These are phyloP conservation scores for Lacanobia wlatinum DNA, from an alignment of 2,888 invertebrate genomes.

Conservation along the genomic window DNA sequence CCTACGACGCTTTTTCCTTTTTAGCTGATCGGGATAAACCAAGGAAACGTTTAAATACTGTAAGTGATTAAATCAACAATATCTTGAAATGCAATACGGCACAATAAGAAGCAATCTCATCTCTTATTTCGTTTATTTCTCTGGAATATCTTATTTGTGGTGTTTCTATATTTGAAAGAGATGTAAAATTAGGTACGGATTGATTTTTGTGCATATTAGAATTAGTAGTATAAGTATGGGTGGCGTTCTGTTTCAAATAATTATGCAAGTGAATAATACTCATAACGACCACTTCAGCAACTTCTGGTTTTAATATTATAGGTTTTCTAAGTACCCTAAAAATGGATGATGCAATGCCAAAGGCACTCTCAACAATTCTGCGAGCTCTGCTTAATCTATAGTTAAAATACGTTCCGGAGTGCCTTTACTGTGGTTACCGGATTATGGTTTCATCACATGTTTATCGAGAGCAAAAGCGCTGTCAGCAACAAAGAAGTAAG, in stretches of 20 bases:
- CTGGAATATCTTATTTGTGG: conserved; percentile 25
- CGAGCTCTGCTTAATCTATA: conserved; percentile 41
- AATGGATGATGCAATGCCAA: conserved; percentile 51
- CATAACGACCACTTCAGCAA: conserved; percentile 30
- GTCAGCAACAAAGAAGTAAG: conserved; percentile 43
- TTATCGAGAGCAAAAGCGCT: conserved; percentile 17
- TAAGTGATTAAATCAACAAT: conserved; percentile 27
- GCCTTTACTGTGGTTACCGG: conserved; percentile 31
- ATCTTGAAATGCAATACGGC: conserved; percentile 32
- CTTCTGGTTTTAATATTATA: conserved; percentile 33
- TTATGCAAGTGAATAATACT: conserved; percentile 29
- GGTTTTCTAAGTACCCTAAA: conserved; percentile 40
- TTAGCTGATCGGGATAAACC: conserved; percentile 40
- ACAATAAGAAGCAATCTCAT: conserved; percentile 32
- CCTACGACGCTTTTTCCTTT: conserved; percentile 31
- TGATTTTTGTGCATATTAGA: conserved; percentile 22
- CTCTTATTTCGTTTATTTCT: conserved; percentile 19
- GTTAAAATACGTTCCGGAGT: conserved; percentile 36
- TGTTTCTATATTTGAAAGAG: conserved; percentile 29
- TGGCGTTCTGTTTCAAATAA: conserved; percentile 35
- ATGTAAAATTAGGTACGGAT: conserved; percentile 36
- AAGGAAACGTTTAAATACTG: too few species aligned
- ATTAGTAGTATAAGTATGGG: conserved; percentile 32
- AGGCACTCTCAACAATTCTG: conserved; percentile 13
- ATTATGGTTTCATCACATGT: conserved; percentile 42